phyloP scores from a whole-genome alignment of 2,888 invertebrate genomes.

The Oscheius myriophilus region DNA sequence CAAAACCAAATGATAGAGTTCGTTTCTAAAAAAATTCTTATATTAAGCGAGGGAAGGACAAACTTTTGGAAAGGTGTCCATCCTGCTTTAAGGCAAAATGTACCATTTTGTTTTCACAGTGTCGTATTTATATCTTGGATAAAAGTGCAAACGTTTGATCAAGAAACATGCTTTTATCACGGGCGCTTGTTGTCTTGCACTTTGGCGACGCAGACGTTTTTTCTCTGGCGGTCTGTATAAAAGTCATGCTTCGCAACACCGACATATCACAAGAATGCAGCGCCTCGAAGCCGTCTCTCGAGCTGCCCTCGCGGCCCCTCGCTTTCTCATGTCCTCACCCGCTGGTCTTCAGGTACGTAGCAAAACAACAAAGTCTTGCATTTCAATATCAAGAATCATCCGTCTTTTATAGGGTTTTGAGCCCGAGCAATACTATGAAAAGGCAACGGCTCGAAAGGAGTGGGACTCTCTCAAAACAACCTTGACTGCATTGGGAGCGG shows the following conservation, averaged over 20 bases:
- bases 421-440: slow-evolving; percentile 16
- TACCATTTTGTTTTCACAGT: no score
- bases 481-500: slow-evolving; percentile 12
- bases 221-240: neutral
- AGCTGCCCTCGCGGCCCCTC: slow-evolving; percentile 8
- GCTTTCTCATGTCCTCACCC: slow-evolving; percentile 18
- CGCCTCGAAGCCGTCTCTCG: slow-evolving; percentile 15
- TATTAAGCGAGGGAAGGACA: no score
- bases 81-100: no score
- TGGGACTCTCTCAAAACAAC: slow-evolving; percentile 11
- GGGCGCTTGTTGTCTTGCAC: slow-evolving; percentile 16
- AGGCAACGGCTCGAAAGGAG: neutral
- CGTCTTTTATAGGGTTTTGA: slow-evolving; percentile 12
- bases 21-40: no score
- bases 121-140: no score
- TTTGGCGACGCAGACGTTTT: slow-evolving; percentile 16
- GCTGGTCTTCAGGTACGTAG: slow-evolving; percentile 3
- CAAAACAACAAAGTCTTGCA: no score
- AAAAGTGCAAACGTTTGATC: no score
- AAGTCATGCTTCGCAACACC: neutral
- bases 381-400: no score
- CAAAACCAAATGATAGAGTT: no score
- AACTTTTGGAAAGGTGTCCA: no score
- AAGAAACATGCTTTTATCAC: slow-evolving; percentile 10
- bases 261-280: slow-evolving; percentile 1